Evolutionary conservation across 2,113 vertebrate species (phyloP), one percentile per base, ranked within the genome.

Genomic region (Procavia capensis): DNA sequence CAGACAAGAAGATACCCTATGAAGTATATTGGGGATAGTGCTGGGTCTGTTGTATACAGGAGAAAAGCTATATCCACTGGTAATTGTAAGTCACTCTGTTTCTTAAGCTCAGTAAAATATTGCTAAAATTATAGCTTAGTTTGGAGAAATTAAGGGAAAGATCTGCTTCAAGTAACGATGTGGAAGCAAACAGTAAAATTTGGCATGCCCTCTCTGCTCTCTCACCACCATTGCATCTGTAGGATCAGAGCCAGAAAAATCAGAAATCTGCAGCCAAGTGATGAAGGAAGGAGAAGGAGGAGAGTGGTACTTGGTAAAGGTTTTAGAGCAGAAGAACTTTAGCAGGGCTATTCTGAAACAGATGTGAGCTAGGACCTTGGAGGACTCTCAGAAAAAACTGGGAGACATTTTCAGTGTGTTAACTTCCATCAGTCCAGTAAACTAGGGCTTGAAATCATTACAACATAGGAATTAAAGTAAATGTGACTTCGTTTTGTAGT

Each of bases 61-160:
- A 66, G 84, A 66, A 93, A 93, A 88, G 6, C 83, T 93, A 9
- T 5, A 87, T 78, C 63, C 78, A 64, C 54, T 84, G 59, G 63
- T 41, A 85, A 50, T 74, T 47, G 3, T 66, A 80, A 66, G 19
- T 86, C 84, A 39, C 9, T 25, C 39, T 91, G 25, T 75, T 93
- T 83, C 47, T 74, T 90, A 54, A 75, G 36, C 74, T 57, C 45
- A 76, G 14, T 74, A 50, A 90, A 92, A 47, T n/a, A 61, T 75
- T 91, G 63, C 61, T 45, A 16, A 39, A 76, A 76, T 43, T 76
- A 20, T 76, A 45, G 25, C 11, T 76, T 76, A 14, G 13, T 9
- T 27, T 79, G 29, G 14, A 29, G 22, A 66, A 59, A 13, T 78
- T n/a, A 74, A 89, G 70, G 1, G 17, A 87, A 90, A 24, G 41